Base-by-base conservation (phyloP, 2,888 invertebrate genomes). In the Coleophora deauratella region DNA sequence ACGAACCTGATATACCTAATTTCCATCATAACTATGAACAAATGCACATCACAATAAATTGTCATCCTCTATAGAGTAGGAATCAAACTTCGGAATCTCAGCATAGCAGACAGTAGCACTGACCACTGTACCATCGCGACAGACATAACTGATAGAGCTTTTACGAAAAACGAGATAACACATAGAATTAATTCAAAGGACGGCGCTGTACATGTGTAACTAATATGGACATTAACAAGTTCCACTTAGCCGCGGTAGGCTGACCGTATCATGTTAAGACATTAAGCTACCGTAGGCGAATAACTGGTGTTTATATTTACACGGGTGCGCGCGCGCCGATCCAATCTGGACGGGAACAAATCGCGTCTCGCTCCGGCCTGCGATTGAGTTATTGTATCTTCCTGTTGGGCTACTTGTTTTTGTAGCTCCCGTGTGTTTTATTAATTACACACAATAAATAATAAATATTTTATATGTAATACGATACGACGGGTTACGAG, bases 311-410 rank as follows among this genome's bases (percentile, higher is more conserved):
- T 62, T 66, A 67, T 63, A 75, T 65, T 66, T 71, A 66, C 65
- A 59, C 58, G 46, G 50, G 57, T 57, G 55, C 52, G 43, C 11
- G 30, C 28, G 28, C 31, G 9, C 57, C 76, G 86, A 86, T 86
- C 74, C 66, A 74, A 86, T 86, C 86, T 68, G 52, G 80, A 76
- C 81, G 72, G 67, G 71, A 67, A 86, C 84, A 82, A 86, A 86
- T 86, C 72, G 85, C 66, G 66, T 59, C 66, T 60, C 62, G 66
- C 67, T 59, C 65, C 59, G 72, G 64, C 67, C 69, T 59, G 74
- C 84, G 77, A 86, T 86, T 86, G 86, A 86, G 84, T 86, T 86
- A 86, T 86, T 85, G 82, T 77, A 76, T 72, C 79, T 81, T 85
- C 85, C 84, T 82, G 80, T 78, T 74, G 58, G 63, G 81, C 80